Base-by-base conservation (phyloP, 2,113 vertebrate genomes). In the Ursus arctos region DNA sequence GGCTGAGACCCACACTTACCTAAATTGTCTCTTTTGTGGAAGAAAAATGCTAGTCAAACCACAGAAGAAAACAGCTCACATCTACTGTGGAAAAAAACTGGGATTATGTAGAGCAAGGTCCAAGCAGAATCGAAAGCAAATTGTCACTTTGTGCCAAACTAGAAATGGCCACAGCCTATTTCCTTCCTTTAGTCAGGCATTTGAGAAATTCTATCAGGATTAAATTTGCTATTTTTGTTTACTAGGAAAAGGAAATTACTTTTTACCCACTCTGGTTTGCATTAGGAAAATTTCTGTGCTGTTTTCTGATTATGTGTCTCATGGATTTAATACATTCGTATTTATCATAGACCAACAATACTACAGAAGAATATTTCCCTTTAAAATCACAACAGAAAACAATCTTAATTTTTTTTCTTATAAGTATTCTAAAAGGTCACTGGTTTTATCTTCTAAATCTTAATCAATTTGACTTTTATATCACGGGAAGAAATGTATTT, bases 401-500 rank as follows among this genome's bases (percentile, higher is more conserved):
- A 83, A 24, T 55, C 61, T 63, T 55, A 65, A 61, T 55, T 15
- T 10, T 14, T 82, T 85, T 80, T 79, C 49, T 86, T 85, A 79
- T 59, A 86, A 84, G 26, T 67, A 84, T 83, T 79, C 36, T 79
- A 76, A 91, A 94, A 72, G 49, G 24, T 43, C 19, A 49, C 31
- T 93, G 12, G 24, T 7, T 63, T 83, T 74, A 21, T 74, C 36
- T 47, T 88, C 72, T 72, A 95, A 92, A 12, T 84, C 85, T 63
- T 89, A 65, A 47, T 69, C 79, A 8, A 47, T 24, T 77, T 88
- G 63, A 16, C 49, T 91, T 93, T 77, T 83, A 86, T 33, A 84
- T 84, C 28, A 88, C 31, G 93, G 49, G 49, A 95, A 71, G 31
- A 95, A 93, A 49, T 63, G n/a, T 84, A 86, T 83, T 94, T 94